phyloP scores from a whole-genome alignment of 2,797 vertebrate genomes.

The Cossypha polioptera region DNA sequence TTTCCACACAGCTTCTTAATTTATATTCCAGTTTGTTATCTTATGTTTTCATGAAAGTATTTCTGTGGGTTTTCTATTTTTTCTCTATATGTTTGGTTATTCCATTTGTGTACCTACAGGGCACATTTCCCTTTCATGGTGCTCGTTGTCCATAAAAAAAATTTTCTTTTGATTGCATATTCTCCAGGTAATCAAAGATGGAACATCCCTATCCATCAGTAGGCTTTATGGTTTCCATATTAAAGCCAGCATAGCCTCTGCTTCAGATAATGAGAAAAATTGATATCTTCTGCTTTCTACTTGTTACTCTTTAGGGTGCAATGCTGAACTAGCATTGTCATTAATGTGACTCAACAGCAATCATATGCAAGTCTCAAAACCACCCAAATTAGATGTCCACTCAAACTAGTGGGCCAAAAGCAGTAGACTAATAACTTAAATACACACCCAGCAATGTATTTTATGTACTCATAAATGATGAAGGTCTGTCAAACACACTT shows the following conservation, averaged over 20 bases:
- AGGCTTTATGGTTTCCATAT: neutral
- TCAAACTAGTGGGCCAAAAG: neutral
- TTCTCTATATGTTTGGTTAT: neutral
- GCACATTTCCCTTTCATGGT: neutral
- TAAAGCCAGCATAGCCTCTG: neutral
- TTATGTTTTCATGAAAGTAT: neutral
- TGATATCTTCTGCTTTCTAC: neutral
- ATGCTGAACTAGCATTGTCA: neutral
- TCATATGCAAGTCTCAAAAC: neutral
- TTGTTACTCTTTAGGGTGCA: neutral
- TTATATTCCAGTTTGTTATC: neutral
- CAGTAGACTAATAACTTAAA: neutral
- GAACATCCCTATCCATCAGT: neutral
- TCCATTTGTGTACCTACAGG: neutral
- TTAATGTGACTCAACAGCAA: neutral
- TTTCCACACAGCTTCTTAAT: neutral
- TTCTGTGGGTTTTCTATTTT: neutral
- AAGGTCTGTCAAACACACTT: neutral
- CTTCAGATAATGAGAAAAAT: neutral
- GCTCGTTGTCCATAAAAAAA: neutral
- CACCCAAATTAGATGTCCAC: neutral
- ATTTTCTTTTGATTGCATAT: neutral
- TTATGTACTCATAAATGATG: rapidly evolving
- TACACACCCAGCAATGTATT: neutral
- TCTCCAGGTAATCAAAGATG: neutral